These are phyloP conservation scores for Zeugodacus cucurbitae DNA, from an alignment of 1,140 invertebrate genomes.

Conservation along the genomic window DNA sequence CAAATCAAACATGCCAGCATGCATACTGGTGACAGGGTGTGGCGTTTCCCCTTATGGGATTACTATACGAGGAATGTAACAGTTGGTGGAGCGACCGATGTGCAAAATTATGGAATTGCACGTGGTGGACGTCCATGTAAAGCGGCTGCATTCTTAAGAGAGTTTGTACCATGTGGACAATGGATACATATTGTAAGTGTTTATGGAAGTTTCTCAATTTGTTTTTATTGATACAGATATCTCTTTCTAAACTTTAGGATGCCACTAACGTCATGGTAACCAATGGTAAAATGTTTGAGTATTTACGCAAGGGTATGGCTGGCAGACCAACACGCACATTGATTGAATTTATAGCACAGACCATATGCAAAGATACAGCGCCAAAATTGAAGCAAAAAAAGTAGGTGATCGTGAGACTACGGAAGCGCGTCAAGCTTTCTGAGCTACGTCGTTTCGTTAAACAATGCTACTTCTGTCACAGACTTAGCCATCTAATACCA, in stretches of 20 bases:
- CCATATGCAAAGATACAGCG: constrained; percentile 62
- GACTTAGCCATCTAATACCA: neutral
- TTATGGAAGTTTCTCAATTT: neutral
- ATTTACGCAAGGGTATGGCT: constrained; percentile 73
- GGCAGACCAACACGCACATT: constrained; percentile 85
- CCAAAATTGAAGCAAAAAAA: constrained; percentile 53
- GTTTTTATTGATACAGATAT: neutral
- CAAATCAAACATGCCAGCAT: constrained; percentile 74
- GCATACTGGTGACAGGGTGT: constrained; percentile 86
- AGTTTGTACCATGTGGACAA: constrained; percentile 79
- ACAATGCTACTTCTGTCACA: neutral
- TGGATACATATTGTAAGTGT: constrained; percentile 94
- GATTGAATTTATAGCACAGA: constrained; percentile 75
- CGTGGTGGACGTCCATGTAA: constrained; percentile 83
- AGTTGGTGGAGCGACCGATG: constrained; percentile 76
- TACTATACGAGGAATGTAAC: constrained; percentile 79
- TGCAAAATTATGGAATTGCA: constrained; percentile 81
- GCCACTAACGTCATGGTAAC: constrained; percentile 62
- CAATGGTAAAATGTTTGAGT: constrained; percentile 68
- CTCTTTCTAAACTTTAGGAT: constrained; percentile 47
- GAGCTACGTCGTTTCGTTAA: neutral
- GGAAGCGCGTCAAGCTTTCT: neutral
- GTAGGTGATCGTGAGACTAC: constrained; percentile 36
- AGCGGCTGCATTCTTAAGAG: constrained; percentile 88
- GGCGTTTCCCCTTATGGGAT: constrained; percentile 90